Base-by-base conservation (phyloP, 2,888 invertebrate species). In the Tethea ocularis region DNA sequence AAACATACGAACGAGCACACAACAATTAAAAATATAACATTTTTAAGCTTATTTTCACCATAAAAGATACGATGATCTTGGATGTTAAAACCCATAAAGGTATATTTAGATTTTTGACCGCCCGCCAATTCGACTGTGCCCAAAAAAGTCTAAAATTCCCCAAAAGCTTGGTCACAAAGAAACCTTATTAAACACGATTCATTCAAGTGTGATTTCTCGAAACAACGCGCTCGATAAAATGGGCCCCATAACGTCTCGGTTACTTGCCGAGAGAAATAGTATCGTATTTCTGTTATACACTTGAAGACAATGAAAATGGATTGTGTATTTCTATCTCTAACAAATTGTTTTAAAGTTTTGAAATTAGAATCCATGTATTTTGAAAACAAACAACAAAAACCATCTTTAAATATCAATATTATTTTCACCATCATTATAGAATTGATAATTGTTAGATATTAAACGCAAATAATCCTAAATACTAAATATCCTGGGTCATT, bases 131-230 rank as follows among this genome's bases (percentile, higher is more conserved):
- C 20, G 8, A 46, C 17, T 52, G 52, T n/a, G 52, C 24, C 23
- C 61, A 68, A 78, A 74, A 70, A 57, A 20, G 7, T 38, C 57
- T 65, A 71, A 66, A 52, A 36, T 61, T 58, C 46, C 20, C 20
- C 46, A 59, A 76, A 82, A 81, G 80, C 77, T 62, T 69, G 72
- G 70, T 59, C 77, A 77, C 67, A 58, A 68, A 64, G 80, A 82
- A 80, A 76, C 83, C 79, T 66, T 77, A 80, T 75, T 72, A 68
- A 57, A 57, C 61, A 58, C 58, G 57, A 66, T 23, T 64, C 71
- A 69, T 7, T 75, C 74, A 72, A 75, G 80, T 80, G 87, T 83
- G 73, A 81, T 72, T 78, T 82, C 72, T 75, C 78, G 77, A 74
- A 73, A 83, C 81, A 82, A 82, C 85, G 83, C 84, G 80, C 63